phyloP scores from a whole-genome alignment of 30 jellyfish, hydroid and myxozoan species.

The Aurelia aurita complex sp. Pacific region DNA sequence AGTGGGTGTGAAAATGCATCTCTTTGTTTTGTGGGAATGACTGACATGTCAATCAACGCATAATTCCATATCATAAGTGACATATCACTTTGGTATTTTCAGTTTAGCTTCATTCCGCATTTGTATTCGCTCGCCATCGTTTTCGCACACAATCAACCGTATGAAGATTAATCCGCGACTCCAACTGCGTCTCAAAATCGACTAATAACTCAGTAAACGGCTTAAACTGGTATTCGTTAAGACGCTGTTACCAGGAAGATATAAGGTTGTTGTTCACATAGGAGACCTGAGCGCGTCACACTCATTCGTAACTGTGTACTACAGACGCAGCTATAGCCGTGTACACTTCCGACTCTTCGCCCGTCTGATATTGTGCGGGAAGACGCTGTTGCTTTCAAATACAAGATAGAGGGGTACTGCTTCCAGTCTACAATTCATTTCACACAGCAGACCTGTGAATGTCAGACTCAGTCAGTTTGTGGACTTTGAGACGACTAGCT shows the following conservation, averaged over 20 bases:
- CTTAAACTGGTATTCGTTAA: constrained; percentile 28
- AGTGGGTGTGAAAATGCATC: constrained; percentile 76
- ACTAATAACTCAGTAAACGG: constrained; percentile 6
- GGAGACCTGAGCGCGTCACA: too few species aligned
- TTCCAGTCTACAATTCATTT: too few species aligned
- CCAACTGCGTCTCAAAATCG: constrained; percentile 18
- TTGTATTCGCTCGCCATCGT: constrained; percentile 27
- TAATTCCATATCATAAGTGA: constrained; percentile 63
- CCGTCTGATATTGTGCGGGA: too few species aligned
- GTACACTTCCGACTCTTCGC: too few species aligned
- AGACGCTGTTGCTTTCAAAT: too few species aligned
- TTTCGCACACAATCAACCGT: constrained; percentile 23
- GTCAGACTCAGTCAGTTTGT: too few species aligned
- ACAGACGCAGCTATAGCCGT: too few species aligned
- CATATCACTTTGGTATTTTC: constrained; percentile 55
- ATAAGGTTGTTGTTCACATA: neutral
- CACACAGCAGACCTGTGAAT: too few species aligned
- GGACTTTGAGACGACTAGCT: too few species aligned
- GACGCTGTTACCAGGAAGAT: constrained; percentile 10
- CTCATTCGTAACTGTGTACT: too few species aligned
- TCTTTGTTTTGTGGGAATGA: constrained; percentile 50
- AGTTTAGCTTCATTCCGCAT: constrained; percentile 24
- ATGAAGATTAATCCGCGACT: constrained; percentile 3
- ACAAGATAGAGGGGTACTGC: too few species aligned
- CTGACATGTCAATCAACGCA: constrained; percentile 74